Conservation (phyloP, 2,797 vertebrate species). For the Rousettus madagascariensis region DNA sequence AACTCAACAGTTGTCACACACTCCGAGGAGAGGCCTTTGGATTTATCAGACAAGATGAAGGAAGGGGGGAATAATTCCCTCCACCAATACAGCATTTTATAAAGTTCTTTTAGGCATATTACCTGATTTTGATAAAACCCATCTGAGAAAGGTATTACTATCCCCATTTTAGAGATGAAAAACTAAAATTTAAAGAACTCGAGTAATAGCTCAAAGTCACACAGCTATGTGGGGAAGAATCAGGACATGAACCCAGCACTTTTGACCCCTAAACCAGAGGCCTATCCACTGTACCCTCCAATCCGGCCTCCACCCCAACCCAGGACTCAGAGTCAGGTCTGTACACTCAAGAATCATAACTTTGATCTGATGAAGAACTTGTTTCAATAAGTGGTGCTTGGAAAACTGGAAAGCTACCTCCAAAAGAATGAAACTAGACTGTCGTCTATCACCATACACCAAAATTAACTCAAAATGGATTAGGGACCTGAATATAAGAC, state of each 20-base stretch:
- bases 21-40: background rate
- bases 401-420: too few species aligned
- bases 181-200: constrained; percentile 4
- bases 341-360: background rate
- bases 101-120: constrained; percentile 5
- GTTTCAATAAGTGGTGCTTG: too few species aligned
- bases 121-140: constrained; percentile 22
- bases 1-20: background rate
- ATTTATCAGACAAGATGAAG: background rate
- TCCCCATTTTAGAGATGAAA: constrained; percentile 25
- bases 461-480: too few species aligned
- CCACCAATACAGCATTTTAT: background rate
- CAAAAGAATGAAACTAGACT: too few species aligned
- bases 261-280: background rate
- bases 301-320: background rate
- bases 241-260: background rate
- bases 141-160: background rate
- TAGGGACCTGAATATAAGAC: too few species aligned
- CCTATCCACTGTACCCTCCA: background rate
- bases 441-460: too few species aligned
- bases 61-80: constrained; percentile 19
- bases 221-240: background rate
- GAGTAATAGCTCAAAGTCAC: background rate
- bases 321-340: background rate
- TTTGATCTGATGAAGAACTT: too few species aligned